Evolutionary conservation across 1,140 invertebrate genomes (phyloP).

Genomic region (Nephila pilipes): DNA sequence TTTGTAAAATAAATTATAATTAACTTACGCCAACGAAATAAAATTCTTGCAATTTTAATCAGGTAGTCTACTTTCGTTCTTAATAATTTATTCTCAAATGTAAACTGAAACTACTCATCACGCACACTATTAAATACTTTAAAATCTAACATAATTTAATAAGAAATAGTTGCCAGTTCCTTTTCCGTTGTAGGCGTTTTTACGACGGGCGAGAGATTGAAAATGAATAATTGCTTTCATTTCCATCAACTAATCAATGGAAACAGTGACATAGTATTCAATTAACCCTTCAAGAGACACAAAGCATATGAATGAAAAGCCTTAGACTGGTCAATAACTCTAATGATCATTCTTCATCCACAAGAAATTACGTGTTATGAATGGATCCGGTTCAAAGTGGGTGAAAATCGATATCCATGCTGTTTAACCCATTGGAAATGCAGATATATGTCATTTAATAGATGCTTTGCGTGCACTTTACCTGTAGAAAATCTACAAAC

Average conservation of each 20-base stretch:
- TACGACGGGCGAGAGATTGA: background rate
- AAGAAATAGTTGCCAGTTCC: too few species aligned
- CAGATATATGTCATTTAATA: background rate
- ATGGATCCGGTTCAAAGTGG: background rate
- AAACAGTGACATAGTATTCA: background rate
- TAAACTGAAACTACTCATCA: too few species aligned
- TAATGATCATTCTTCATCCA: too few species aligned
- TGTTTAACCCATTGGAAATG: background rate
- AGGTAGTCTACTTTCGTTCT: too few species aligned
- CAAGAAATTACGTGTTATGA: too few species aligned
- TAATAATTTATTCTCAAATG: too few species aligned
- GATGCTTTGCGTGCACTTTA: background rate
- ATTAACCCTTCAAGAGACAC: background rate
- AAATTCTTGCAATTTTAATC: too few species aligned
- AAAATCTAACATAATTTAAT: too few species aligned
- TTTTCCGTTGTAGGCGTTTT: background rate
- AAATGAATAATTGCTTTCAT: background rate
- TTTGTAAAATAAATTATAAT: too few species aligned
- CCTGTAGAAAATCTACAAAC: background rate
- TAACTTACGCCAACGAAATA: too few species aligned
- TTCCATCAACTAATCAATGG: background rate
- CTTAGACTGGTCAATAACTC: background rate
- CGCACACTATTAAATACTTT: too few species aligned
- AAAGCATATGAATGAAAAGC: background rate
- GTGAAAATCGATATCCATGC: background rate